Evolutionary conservation across 1,140 invertebrate genomes (phyloP).

Genomic region (Macrocentrus cingulum): DNA sequence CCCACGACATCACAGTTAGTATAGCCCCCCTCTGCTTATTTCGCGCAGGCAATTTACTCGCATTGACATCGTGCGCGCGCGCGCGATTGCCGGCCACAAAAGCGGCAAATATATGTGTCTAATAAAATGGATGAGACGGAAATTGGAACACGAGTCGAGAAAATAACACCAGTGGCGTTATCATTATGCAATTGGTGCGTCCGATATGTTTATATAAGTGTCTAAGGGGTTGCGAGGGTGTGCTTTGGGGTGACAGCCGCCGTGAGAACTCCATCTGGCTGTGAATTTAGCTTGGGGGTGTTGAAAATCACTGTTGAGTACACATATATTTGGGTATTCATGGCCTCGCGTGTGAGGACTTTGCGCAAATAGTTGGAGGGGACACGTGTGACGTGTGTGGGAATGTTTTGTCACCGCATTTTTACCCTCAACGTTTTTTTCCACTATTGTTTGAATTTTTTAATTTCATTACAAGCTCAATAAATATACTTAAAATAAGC

Average conservation of each 20-base stretch:
- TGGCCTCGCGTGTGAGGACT: constrained; percentile 16
- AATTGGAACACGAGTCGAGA: too few relatives aligned
- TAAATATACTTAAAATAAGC: too few relatives aligned
- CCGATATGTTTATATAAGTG: too few relatives aligned
- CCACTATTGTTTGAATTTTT: not conserved
- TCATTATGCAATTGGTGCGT: too few relatives aligned
- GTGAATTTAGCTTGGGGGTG: constrained; percentile 1
- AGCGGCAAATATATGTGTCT: too few relatives aligned
- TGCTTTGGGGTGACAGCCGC: not conserved
- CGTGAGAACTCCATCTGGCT: constrained; percentile 23
- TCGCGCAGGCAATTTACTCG: too few relatives aligned
- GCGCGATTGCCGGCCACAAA: too few relatives aligned
- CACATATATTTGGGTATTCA: constrained; percentile 14
- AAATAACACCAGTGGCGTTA: too few relatives aligned
- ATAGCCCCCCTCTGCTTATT: constrained; percentile 12
- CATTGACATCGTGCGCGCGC: too few relatives aligned
- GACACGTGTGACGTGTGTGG: constrained; percentile 16
- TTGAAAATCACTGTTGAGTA: constrained; percentile 20
- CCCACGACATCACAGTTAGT: constrained; percentile 46
- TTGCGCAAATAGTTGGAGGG: not conserved
- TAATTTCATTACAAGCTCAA: not conserved
- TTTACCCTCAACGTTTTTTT: not conserved
- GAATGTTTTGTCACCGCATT: constrained; percentile 20
- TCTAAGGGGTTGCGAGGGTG: too few relatives aligned
- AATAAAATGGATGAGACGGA: too few relatives aligned